A percentile compares a stretch with the other conserved stretches of the same genome.
These are phyloP conservation scores for Nasalis larvatus DNA, from an alignment of 2,113 vertebrate genomes.

Conservation along the genomic window DNA sequence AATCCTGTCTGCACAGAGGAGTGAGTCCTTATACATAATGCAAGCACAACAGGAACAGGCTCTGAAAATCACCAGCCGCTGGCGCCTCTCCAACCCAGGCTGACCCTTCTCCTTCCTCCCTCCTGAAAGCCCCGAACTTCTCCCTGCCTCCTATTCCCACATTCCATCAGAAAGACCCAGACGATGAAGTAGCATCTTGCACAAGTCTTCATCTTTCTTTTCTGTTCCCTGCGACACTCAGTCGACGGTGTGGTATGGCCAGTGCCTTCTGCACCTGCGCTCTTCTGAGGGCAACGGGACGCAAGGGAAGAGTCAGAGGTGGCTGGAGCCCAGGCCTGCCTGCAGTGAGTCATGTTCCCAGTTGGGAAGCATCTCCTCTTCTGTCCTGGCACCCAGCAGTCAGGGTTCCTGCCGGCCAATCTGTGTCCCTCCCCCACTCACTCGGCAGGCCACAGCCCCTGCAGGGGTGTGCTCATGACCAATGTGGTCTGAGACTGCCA, in stretches of 20 bases:
- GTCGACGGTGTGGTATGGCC: neutral
- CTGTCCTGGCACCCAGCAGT: neutral
- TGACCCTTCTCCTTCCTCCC: neutral
- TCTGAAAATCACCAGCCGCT: rapidly evolving
- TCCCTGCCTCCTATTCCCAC: neutral
- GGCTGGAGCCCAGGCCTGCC: neutral
- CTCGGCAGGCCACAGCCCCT: neutral
- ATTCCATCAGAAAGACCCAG: neutral
- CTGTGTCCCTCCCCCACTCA: neutral
- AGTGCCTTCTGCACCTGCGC: neutral
- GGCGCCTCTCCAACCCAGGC: rapidly evolving
- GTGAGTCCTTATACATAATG: rapidly evolving
- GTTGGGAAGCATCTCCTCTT: neutral
- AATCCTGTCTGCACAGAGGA: rapidly evolving
- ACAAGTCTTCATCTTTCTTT: too few relatives aligned
- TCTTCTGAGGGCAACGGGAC: neutral
- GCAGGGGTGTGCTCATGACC: neutral
- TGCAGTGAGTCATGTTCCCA: neutral
- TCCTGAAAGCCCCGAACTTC: too few relatives aligned
- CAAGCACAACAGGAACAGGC: rapidly evolving
- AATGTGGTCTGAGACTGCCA: neutral
- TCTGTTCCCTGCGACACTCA: rapidly evolving
- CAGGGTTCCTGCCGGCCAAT: neutral
- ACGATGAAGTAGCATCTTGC: rapidly evolving
- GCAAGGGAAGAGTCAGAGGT: neutral